Evolutionary conservation across 1,140 invertebrate genomes (phyloP).

Genomic region (Eumaeus atala): DNA sequence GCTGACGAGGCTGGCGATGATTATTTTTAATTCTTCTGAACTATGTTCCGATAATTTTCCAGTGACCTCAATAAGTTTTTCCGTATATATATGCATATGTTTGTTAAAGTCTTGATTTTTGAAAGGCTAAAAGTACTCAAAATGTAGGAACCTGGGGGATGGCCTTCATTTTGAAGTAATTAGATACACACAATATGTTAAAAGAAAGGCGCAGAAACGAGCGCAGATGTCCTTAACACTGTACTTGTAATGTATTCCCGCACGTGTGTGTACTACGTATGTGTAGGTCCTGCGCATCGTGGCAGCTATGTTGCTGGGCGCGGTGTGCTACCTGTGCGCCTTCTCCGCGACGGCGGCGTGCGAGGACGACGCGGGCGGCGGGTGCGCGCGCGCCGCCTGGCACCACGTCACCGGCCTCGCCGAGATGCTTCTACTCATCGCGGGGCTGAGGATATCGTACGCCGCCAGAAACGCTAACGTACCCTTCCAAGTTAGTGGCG

Average conservation of each 20-base stretch:
- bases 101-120: no score
- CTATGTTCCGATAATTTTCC: no score
- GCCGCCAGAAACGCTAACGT: slow-evolving; percentile 85
- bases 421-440: slow-evolving; percentile 87
- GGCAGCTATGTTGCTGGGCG: slow-evolving; percentile 78
- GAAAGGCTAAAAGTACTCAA: no score
- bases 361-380: slow-evolving; percentile 74
- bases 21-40: neutral
- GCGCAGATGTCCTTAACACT: no score
- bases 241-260: no score
- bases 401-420: slow-evolving; percentile 91
- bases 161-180: no score
- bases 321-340: slow-evolving; percentile 88
- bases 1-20: neutral
- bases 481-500: slow-evolving; percentile 78
- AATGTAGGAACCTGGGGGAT: no score
- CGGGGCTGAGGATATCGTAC: slow-evolving; percentile 88
- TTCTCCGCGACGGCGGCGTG: slow-evolving; percentile 82
- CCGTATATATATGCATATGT: no score
- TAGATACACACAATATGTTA: no score
- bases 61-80: no score
- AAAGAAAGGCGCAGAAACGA: no score
- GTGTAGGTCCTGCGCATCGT: slow-evolving; percentile 54
- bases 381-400: slow-evolving; percentile 89
- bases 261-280: no score